These are phyloP conservation scores for Vireo altiloquus DNA, from an alignment of 2,113 vertebrate genomes.

Conservation along the genomic window DNA sequence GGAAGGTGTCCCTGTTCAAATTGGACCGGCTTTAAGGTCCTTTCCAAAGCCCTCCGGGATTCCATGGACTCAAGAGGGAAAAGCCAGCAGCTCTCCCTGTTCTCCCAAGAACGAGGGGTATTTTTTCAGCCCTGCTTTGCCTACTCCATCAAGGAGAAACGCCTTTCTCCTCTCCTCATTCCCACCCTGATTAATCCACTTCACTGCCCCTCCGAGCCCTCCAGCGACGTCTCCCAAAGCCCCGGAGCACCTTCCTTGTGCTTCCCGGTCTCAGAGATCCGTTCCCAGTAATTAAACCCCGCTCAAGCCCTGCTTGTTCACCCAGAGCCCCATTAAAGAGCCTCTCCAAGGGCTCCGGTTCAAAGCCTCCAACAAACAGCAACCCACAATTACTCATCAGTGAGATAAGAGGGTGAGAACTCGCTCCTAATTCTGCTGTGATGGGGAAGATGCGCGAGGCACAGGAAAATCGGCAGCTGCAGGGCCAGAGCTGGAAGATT, in stretches of 20 bases:
- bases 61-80: not conserved
- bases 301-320: not conserved
- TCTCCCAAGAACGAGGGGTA: not conserved
- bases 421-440: not conserved
- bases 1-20: not conserved
- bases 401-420: not conserved
- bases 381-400: constrained; percentile 27
- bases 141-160: not conserved
- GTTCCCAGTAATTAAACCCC: constrained; percentile 22
- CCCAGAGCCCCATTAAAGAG: not conserved
- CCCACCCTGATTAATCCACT: not conserved
- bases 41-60: not conserved
- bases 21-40: not conserved
- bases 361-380: not conserved
- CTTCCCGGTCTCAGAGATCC: not conserved
- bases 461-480: not conserved
- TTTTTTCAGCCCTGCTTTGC: not conserved
- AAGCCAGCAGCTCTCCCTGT: not conserved
- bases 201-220: not conserved
- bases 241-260: not conserved
- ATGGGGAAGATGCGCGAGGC: not conserved
- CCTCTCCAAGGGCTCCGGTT: not conserved
- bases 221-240: not conserved
- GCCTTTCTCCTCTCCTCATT: not conserved
- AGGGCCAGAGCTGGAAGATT: constrained; percentile 7